Evolutionary conservation across 2,113 vertebrate genomes (phyloP).

Genomic region (Silurus meridionalis): DNA sequence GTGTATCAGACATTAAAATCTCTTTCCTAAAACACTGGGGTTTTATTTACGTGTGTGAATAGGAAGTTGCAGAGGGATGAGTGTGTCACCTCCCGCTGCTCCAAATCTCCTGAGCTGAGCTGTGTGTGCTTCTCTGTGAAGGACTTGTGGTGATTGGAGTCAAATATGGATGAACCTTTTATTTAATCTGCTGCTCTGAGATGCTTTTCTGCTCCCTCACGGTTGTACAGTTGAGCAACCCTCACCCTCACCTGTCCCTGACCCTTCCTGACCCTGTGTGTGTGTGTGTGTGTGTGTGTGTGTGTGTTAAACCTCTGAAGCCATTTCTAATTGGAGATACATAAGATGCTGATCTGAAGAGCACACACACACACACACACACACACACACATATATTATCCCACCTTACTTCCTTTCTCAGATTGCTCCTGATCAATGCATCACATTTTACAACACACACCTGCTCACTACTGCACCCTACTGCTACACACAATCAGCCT

Average conservation of each 20-base stretch:
- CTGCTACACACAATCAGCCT: not conserved
- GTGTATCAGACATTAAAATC: constrained; percentile 31
- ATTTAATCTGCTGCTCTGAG: too few relatives aligned
- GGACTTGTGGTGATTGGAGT: constrained; percentile 27
- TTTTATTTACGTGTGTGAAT: not conserved
- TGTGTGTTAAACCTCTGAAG: too few relatives aligned
- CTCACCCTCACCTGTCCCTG: too few relatives aligned
- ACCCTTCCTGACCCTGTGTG: too few relatives aligned
- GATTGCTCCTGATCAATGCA: constrained; percentile 34
- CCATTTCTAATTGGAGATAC: too few relatives aligned
- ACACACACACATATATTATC: not conserved
- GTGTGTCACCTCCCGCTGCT: not conserved
- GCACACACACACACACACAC: not conserved
- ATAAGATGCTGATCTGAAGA: too few relatives aligned
- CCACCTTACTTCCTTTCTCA: constrained; percentile 30
- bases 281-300: too few relatives aligned
- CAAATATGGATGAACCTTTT: too few relatives aligned
- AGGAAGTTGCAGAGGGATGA: constrained; percentile 26
- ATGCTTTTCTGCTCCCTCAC: too few relatives aligned
- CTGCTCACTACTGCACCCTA: constrained; percentile 35
- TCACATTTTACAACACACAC: constrained; percentile 28
- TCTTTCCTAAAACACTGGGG: not conserved
- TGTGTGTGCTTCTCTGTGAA: constrained; percentile 1
- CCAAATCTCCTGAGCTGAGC: constrained; percentile 29
- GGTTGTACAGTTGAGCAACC: too few relatives aligned